A percentile compares a stretch with the other conserved stretches of the same genome.
These are phyloP conservation scores for Galendromus occidentalis DNA, from an alignment of 1,140 invertebrate species.

Conservation along the genomic window DNA sequence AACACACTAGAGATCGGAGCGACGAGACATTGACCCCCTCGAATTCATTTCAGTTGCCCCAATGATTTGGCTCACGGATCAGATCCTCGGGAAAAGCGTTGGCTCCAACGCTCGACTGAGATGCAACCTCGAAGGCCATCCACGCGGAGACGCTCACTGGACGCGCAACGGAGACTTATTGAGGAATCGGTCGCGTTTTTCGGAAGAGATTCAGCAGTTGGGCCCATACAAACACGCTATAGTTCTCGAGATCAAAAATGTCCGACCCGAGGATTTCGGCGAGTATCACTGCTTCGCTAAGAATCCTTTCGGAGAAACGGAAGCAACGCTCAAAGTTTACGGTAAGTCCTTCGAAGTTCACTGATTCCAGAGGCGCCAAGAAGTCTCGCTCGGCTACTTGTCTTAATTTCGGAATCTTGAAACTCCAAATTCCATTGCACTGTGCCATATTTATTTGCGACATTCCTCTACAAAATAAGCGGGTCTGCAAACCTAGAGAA, in stretches of 20 bases:
- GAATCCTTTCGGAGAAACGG: slow-evolving; percentile 73
- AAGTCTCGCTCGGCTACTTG: background rate
- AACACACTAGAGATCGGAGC: too few relatives aligned
- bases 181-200: background rate
- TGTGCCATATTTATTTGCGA: too few relatives aligned
- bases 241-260: slow-evolving; percentile 24
- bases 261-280: slow-evolving; percentile 45
- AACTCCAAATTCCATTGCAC: too few relatives aligned
- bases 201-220: background rate
- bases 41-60: slow-evolving; percentile 30
- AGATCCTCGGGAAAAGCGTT: slow-evolving; percentile 28
- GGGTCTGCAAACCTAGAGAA: too few relatives aligned
- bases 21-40: too few relatives aligned
- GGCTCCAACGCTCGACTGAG: slow-evolving; percentile 28
- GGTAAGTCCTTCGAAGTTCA: slow-evolving; percentile 38
- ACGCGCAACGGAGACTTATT: slow-evolving; percentile 11
- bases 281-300: slow-evolving; percentile 79
- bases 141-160: slow-evolving; percentile 20
- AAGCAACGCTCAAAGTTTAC: slow-evolving; percentile 68
- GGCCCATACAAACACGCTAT: background rate
- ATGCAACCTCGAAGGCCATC: slow-evolving; percentile 27
- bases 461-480: too few relatives aligned
- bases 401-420: background rate
- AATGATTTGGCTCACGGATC: slow-evolving; percentile 31
- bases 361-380: background rate